These are phyloP conservation scores for Vandiemenella viatica DNA, from an alignment of 2,888 invertebrate species.

Conservation along the genomic window DNA sequence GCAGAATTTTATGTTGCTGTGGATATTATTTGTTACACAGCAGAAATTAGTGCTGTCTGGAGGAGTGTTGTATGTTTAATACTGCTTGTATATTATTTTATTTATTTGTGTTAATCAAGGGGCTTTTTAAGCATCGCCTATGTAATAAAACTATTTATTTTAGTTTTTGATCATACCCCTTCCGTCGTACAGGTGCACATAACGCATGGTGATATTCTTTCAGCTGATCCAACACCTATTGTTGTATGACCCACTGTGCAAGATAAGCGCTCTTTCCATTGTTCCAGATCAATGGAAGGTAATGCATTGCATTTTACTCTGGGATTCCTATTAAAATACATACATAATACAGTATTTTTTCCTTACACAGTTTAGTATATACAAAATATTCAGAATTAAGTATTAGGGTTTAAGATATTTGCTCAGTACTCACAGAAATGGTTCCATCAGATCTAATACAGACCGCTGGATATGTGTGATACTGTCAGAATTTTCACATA, in stretches of 20 bases:
- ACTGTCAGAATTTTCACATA: slow-evolving; percentile 36
- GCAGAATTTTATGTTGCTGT: no score
- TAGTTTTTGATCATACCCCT: slow-evolving; percentile 32
- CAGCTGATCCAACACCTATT: slow-evolving; percentile 29
- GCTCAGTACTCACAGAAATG: slow-evolving; percentile 31
- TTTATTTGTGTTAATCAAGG: no score
- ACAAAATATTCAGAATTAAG: no score
- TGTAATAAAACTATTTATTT: no score
- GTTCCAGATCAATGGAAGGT: slow-evolving; percentile 25
- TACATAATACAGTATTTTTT: no score
- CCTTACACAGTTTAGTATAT: neutral
- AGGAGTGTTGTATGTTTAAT: no score
- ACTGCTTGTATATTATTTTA: no score
- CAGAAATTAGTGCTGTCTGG: no score
- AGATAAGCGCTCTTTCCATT: slow-evolving; percentile 28
- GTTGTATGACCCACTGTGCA: slow-evolving; percentile 28
- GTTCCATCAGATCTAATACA: slow-evolving; percentile 34
- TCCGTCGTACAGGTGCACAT: slow-evolving; percentile 36
- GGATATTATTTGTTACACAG: no score
- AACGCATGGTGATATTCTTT: slow-evolving; percentile 32
- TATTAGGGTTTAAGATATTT: neutral
- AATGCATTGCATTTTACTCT: slow-evolving; percentile 25
- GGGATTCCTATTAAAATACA: slow-evolving; percentile 24
- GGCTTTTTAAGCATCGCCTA: no score
- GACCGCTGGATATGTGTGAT: slow-evolving; percentile 32